Base-by-base conservation (phyloP, 2,888 invertebrate species). In the Aelia acuminata region DNA sequence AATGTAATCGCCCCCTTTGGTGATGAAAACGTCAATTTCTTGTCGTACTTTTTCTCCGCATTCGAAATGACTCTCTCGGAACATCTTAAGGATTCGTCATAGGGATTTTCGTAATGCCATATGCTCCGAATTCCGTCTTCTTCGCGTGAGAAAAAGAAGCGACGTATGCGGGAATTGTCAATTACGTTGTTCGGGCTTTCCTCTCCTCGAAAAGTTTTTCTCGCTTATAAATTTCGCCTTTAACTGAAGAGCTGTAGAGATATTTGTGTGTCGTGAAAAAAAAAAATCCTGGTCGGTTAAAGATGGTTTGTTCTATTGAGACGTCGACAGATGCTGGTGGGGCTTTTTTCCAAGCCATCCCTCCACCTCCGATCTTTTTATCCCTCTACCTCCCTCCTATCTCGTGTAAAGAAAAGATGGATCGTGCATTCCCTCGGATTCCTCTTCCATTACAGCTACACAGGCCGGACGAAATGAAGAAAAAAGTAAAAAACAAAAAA, bases 221-320 rank as follows among this genome's bases (percentile, higher is more conserved):
- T 63, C 63, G 31, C 5, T 63, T 63, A 63, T 63, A 63, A 63
- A 63, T 63, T 63, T 63, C 63, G 63, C 31, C 63, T 63, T 63
- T 31, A n/a, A n/a, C n/a, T n/a, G 63, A 35, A 31, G 63, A 63
- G 31, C 63, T 31, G 31, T 63, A 63, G 63, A 63, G 63, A 63
- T 63, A 63, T 63, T 63, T 63, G 63, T 63, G 63, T 63, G 31
- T n/a, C n/a, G n/a, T 63, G 63, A 63, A 63, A 63, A 57, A 63
- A n/a, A 63, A 63, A 18, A 11, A 5, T 18, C 31, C n/a, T n/a
- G n/a, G n/a, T 31, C 63, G 63, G 63, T 63, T 63, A 63, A 63
- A 43, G 85, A 85, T 85, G 53, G 85, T 85, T 85, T 85, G 85
- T 85, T 85, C 85, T 53, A 85, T 85, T 85, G 85, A 85, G 85